phyloP scores from a whole-genome alignment of 2,113 vertebrate genomes.

The Semnornis frantzii region DNA sequence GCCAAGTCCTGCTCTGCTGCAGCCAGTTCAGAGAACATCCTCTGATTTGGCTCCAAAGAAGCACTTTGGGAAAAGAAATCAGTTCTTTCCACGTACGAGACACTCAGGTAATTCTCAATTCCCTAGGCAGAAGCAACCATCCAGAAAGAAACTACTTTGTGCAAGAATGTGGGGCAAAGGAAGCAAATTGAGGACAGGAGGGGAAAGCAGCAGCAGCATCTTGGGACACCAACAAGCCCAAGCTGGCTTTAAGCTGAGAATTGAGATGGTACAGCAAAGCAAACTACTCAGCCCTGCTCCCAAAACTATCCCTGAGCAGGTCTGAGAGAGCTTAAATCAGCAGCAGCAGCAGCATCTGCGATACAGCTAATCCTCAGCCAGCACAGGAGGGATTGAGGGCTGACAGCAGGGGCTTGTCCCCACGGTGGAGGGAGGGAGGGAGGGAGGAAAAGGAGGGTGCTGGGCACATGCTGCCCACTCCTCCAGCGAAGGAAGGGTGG shows the following conservation, averaged over 20 bases:
- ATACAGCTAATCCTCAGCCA: slow-evolving; percentile 25
- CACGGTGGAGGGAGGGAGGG: not conserved
- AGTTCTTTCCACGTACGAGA: not conserved
- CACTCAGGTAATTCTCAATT: not conserved
- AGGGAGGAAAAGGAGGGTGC: not conserved
- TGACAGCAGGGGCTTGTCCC: not conserved
- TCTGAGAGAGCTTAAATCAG: not conserved
- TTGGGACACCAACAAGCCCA: not conserved
- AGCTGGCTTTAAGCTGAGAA: not conserved
- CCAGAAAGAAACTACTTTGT: not conserved
- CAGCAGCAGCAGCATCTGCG: not conserved
- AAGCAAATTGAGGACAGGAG: not conserved
- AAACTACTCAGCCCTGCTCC: rapidly evolving
- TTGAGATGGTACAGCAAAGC: not conserved
- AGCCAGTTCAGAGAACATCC: too few relatives aligned
- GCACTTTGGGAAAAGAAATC: not conserved
- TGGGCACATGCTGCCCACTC: not conserved
- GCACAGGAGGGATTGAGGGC: not conserved
- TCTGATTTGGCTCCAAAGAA: not conserved
- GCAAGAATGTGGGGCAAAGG: rapidly evolving
- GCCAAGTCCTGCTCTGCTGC: not conserved
- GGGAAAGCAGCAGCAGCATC: not conserved
- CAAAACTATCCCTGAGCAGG: not conserved
- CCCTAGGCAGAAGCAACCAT: not conserved
- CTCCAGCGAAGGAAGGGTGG: not conserved